phyloP scores from a whole-genome alignment of 30 jellyfish, hydroid and myxozoan species.

The Aurelia coerulea region DNA sequence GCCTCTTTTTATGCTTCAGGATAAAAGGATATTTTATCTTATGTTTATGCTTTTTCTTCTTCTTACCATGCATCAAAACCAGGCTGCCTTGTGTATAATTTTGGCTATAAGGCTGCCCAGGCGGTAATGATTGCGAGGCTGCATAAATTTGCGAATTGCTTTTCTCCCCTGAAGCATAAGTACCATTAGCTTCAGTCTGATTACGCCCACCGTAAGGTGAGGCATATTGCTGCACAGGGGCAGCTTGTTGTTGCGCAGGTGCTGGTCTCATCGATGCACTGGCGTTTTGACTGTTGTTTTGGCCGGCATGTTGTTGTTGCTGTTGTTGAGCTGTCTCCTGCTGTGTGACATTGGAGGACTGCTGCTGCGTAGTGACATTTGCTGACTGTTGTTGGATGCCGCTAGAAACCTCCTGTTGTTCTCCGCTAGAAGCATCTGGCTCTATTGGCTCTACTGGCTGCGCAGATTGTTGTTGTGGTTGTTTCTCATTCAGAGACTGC shows the following conservation, averaged over 20 bases:
- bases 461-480: background rate
- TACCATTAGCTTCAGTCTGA: conserved; percentile 44
- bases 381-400: conserved; percentile 8
- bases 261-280: conserved; percentile 7
- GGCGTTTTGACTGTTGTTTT: background rate
- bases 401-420: background rate
- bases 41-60: background rate
- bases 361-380: background rate
- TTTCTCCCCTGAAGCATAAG: conserved; percentile 73
- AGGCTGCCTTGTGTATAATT: background rate
- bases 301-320: background rate
- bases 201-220: conserved; percentile 23
- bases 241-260: conserved; percentile 1
- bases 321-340: conserved; percentile 1
- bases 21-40: conserved; percentile 27
- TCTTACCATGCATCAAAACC: conserved; percentile 11
- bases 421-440: background rate
- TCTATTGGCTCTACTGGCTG: conserved; percentile 1
- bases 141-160: conserved; percentile 67
- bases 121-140: conserved; percentile 23
- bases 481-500: too few relatives aligned
- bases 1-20: conserved; percentile 11
- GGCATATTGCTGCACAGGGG: conserved; percentile 24
- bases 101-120: conserved; percentile 13
- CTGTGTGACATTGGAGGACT: background rate